These are phyloP conservation scores for Cheilosia scutellata DNA, from an alignment of 2,888 invertebrate genomes.

Conservation along the genomic window DNA sequence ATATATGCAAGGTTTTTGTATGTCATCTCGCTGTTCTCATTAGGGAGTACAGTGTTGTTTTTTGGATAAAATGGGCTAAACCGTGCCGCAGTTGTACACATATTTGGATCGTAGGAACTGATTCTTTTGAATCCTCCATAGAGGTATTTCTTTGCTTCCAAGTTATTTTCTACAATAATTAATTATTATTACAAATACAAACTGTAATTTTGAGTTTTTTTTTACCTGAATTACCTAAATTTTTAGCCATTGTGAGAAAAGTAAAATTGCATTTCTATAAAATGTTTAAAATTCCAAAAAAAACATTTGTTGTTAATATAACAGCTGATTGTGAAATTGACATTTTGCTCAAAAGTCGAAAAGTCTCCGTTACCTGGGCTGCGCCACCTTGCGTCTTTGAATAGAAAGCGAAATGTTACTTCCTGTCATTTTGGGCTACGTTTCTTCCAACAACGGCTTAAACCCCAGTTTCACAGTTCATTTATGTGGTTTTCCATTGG, in stretches of 20 bases:
- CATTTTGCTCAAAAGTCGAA: no score
- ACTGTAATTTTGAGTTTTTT: not conserved
- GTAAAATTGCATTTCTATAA: not conserved
- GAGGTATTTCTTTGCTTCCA: slow-evolving; percentile 36
- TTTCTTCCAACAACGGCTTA: no score
- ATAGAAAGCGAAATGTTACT: no score
- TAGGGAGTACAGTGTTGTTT: not conserved
- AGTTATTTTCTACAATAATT: slow-evolving; percentile 1
- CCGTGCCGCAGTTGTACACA: slow-evolving; percentile 76
- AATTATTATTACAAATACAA: not conserved
- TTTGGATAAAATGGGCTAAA: slow-evolving; percentile 69
- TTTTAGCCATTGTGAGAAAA: slow-evolving; percentile 24
- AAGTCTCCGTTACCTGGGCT: no score
- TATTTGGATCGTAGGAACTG: slow-evolving; percentile 76
- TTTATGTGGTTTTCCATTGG: no score
- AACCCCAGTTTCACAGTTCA: no score
- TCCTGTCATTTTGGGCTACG: no score
- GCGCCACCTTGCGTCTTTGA: no score
- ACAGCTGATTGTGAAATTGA: no score
- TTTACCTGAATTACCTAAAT: slow-evolving; percentile 50
- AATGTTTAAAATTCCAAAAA: no score
- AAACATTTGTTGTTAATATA: no score
- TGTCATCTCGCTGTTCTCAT: not conserved
- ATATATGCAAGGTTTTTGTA: slow-evolving; percentile 17
- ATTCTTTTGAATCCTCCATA: slow-evolving; percentile 58